Evolutionary conservation across 2,113 vertebrate species (phyloP).

Genomic region (Suncus etruscus): DNA sequence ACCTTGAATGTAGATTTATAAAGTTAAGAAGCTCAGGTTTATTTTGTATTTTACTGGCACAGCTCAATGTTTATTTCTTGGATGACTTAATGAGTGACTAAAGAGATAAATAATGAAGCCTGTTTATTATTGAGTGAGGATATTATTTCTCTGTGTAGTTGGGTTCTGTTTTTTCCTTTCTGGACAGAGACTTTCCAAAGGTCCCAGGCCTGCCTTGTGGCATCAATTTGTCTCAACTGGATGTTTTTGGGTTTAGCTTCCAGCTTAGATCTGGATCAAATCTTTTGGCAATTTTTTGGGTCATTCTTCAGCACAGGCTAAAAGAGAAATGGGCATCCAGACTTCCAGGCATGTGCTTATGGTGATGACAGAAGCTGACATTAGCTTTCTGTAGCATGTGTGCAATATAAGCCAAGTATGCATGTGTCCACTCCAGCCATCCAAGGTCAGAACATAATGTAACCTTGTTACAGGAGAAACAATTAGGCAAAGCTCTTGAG

Average conservation of each 20-base stretch:
- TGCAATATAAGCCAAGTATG: background rate
- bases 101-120: background rate
- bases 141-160: background rate
- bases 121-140: background rate
- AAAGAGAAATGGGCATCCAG: background rate
- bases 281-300: background rate
- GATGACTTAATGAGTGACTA: background rate
- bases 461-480: background rate
- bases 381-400: no score
- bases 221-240: fast-evolving
- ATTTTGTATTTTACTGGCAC: background rate
- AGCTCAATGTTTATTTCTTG: background rate
- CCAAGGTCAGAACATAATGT: background rate
- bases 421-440: background rate
- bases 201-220: background rate
- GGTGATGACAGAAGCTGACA: background rate
- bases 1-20: background rate
- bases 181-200: background rate
- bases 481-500: background rate
- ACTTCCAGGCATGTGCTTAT: background rate
- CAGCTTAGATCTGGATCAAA: background rate
- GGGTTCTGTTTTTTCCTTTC: background rate
- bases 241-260: background rate
- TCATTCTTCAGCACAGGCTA: background rate
- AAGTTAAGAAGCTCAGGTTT: background rate